Conservation (phyloP, 2,797 vertebrate genomes). For the Danio albolineatus region DNA sequence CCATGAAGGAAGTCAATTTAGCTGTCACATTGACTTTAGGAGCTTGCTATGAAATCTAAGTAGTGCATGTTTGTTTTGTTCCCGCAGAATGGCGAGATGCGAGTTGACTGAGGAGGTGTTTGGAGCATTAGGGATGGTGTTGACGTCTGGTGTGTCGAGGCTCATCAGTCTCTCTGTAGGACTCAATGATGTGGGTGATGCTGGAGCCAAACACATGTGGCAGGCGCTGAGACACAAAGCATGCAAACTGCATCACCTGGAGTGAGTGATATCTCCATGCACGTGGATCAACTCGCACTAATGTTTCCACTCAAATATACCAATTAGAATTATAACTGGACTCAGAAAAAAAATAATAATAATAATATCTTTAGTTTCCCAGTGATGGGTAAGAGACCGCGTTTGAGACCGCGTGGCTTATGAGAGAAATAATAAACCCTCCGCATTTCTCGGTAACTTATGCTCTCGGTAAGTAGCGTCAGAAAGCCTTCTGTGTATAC, state of each 20-base stretch:
- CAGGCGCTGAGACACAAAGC: slow-evolving; percentile 78
- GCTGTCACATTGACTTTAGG: background rate
- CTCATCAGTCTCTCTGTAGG: slow-evolving; percentile 81
- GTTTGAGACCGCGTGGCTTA: too few species aligned
- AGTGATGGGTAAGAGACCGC: too few species aligned
- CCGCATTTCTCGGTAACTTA: too few species aligned
- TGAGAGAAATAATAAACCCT: too few species aligned
- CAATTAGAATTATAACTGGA: too few species aligned
- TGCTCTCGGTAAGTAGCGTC: too few species aligned
- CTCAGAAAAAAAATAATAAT: too few species aligned
- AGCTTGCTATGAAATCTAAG: background rate
- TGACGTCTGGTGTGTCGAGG: slow-evolving; percentile 71
- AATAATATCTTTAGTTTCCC: too few species aligned
- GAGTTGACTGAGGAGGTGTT: slow-evolving; percentile 76
- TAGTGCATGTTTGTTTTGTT: background rate
- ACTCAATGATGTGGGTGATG: slow-evolving; percentile 77
- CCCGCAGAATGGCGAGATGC: slow-evolving; percentile 79
- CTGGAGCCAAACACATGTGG: slow-evolving; percentile 78
- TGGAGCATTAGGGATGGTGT: slow-evolving; percentile 72
- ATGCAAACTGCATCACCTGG: slow-evolving; percentile 82
- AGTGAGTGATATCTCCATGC: slow-evolving; percentile 74
- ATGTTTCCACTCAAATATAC: too few species aligned
- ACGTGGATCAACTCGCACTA: background rate
- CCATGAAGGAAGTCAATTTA: background rate
- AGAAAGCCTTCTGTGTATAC: too few species aligned